Evolutionary conservation across 23 tunicate species (phyloP).

Genomic region (Trididemnum clinides): DNA sequence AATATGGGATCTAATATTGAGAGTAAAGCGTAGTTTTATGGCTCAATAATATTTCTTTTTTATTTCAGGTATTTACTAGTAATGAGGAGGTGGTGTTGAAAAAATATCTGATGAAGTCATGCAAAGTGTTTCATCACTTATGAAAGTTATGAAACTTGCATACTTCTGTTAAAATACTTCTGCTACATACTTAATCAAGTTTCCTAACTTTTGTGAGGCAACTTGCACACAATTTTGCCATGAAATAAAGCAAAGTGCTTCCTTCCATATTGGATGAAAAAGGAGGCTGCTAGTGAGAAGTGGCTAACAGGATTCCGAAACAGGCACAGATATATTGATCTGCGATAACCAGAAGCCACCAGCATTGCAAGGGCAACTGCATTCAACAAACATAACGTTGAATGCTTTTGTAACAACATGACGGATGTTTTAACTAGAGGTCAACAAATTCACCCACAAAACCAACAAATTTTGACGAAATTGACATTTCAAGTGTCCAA

Average conservation of each 20-base stretch:
- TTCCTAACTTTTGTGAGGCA: not conserved
- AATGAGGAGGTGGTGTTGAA: conserved; percentile 2
- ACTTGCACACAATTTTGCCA: not conserved
- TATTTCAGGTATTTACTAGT: too few species aligned
- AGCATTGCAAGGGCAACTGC: conserved; percentile 44
- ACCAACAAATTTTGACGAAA: conserved; percentile 40
- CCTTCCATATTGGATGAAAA: not conserved
- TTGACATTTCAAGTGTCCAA: conserved; percentile 31
- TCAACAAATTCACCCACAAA: not conserved
- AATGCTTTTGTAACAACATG: conserved; percentile 18
- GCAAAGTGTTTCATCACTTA: conserved; percentile 31
- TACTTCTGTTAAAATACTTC: not conserved
- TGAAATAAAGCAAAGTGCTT: not conserved
- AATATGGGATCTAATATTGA: too few species aligned
- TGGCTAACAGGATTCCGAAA: conserved; percentile 49
- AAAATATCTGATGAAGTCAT: conserved; percentile 2
- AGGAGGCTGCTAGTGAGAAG: conserved; percentile 35
- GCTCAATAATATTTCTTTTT: too few species aligned
- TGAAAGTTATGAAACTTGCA: conserved; percentile 5
- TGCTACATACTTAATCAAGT: not conserved
- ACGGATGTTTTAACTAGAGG: not conserved
- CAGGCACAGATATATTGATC: not conserved
- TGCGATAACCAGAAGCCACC: conserved; percentile 46
- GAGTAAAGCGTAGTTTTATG: too few species aligned
- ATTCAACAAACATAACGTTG: conserved; percentile 23